These are phyloP conservation scores for Halictus quadricinctus DNA, from an alignment of 2,888 invertebrate species.

Conservation along the genomic window DNA sequence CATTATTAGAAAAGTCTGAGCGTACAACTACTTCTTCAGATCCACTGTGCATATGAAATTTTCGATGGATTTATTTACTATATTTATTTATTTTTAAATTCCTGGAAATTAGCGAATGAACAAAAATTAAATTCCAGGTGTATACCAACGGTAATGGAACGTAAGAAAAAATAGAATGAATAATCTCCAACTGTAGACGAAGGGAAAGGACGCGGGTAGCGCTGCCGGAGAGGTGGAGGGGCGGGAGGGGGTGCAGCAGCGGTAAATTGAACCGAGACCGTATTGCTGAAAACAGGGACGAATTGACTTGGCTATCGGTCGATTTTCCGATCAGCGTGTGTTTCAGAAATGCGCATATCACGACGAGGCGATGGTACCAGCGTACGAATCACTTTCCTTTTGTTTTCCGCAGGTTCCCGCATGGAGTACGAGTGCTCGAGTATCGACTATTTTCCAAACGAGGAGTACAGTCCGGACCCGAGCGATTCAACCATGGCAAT, in stretches of 20 bases:
- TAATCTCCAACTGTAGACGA: neutral
- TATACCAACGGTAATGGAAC: neutral
- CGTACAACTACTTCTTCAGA: neutral
- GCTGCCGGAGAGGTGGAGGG: neutral
- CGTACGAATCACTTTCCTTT: conserved; percentile 45
- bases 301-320: conserved; percentile 24
- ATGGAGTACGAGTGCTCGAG: conserved; percentile 89
- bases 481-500: conserved; percentile 96
- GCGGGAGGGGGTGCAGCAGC: neutral
- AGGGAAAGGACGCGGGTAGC: neutral
- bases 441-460: conserved; percentile 94
- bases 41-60: no score
- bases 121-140: neutral
- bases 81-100: neutral
- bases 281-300: neutral
- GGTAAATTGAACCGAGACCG: neutral
- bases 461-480: conserved; percentile 93
- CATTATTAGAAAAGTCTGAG: no score
- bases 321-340: conserved; percentile 23
- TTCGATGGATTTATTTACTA: no score
- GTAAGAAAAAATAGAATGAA: neutral
- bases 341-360: conserved; percentile 28
- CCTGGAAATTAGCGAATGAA: neutral
- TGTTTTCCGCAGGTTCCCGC: conserved; percentile 86
- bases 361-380: neutral